Base-by-base conservation (phyloP, 1,140 invertebrate species). In the Yoshiicerus persimilis region DNA sequence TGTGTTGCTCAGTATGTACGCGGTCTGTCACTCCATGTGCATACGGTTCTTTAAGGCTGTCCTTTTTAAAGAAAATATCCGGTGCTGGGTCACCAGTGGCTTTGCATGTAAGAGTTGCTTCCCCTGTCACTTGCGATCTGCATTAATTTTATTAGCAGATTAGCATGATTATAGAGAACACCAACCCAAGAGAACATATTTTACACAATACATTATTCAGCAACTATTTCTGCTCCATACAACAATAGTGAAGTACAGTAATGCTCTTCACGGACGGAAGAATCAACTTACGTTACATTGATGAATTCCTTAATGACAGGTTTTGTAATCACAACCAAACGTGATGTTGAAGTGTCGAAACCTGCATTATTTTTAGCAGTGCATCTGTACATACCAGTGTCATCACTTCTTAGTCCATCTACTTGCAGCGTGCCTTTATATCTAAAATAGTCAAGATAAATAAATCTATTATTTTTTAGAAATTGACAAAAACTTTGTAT, bases 361-460 rank as follows among this genome's bases (percentile, higher is more conserved):
- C 96, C 97, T 11, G 97, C 97, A 20, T 93, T 93, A 92, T 98
- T 99, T 66, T 93, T 94, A 0, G 97, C 97, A 34, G 94, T 94
- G 92, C 98, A 99, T 66, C 95, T 95, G 91, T 97, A 98, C 38
- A 94, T 94, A 0, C 96, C 96, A 75, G 95, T 94, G 92, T 98
- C 97, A 0, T 95, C 95, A 86, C 95, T 95, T 87, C 95, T 95
- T 0, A 98, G 95, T 90, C 95, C 94, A 39, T 94, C 95, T 88
- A 98, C 96, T 0, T 94, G 95, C 13, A 98, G 92, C 11, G 95
- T 92, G 9, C 94, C 94, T 64, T 91, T 92, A 66, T 91, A 91
- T 38, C 90, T 89, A 38, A 13, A 88, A 56, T 36, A 84, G 23
- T 39, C 38, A 39, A 39, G 38, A 11, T 11, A 39, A 39, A 70